Evolutionary conservation across 30 jellyfish, hydroid and myxozoan species (phyloP), one percentile per base, ranked within the genome.

Genomic region (Mastigias papua): DNA sequence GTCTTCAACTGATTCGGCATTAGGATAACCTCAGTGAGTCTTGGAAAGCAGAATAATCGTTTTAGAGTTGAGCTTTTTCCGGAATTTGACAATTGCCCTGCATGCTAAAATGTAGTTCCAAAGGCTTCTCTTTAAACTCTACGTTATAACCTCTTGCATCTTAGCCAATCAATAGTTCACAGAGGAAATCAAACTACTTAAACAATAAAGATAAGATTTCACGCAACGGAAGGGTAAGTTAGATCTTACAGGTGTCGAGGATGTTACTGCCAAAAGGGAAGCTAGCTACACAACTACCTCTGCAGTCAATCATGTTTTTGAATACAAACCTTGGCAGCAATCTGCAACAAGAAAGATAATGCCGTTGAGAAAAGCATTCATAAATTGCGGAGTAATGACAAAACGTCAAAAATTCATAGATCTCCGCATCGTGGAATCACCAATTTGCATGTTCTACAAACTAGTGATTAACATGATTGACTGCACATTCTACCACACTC

Each of bases 321-420:
- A 46, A 64, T 79, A 79, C 90, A 50, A 79, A 79, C 90, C 90
- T 79, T 79, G 81, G 58, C 73, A 62, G 90, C 80, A 35, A 79
- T 62, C 90, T 79, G 69, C 34, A 79, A 79, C 71, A 51, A 46
- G 63, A 66, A 61, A 79, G 54, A 79, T 33, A 79, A 27, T 10
- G 50, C 79, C 73, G 57, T 37, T 79, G 57, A 61, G 49, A 62
- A 65, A 66, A 62, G 81, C 81, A 79, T 57, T 79, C 73, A 50
- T 30, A 77, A 49, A 26, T 61, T 63, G 78, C 74, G 60, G 60
- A 54, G 86, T 32, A 50, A 75, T 0, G 0, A 3, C 67, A 51
- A 51, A 51, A 17, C 27, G 27, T 51, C 67, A 51, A 51, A 46
- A 51, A 51, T 51, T 16, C 27, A 1, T 5, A 51, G 27, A 23